Conservation (phyloP, 2,888 invertebrate genomes). For the Hydroisotoma schaefferi region DNA sequence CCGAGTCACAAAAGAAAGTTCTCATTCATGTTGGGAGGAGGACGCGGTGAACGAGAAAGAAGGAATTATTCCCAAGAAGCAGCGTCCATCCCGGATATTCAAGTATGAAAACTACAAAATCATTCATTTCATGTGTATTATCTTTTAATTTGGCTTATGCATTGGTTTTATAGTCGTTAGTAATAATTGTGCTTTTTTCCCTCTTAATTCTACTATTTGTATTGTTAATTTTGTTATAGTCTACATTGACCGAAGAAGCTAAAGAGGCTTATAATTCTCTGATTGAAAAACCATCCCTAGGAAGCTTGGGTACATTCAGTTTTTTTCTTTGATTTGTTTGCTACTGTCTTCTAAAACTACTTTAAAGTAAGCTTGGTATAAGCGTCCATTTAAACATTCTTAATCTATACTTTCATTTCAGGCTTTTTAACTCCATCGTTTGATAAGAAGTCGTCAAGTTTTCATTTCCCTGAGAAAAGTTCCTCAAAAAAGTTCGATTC, state of each 20-base stretch:
- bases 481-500: constrained; percentile 46
- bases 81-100: constrained; percentile 77
- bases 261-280: constrained; percentile 89
- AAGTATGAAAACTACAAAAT: constrained; percentile 58
- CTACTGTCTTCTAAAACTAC: too few species aligned
- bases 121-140: constrained; percentile 14
- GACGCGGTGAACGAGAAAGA: constrained; percentile 63
- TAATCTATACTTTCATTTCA: constrained; percentile 9
- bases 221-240: constrained; percentile 57
- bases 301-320: constrained; percentile 41
- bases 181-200: constrained; percentile 37
- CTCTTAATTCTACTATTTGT: constrained; percentile 27
- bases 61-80: constrained; percentile 89
- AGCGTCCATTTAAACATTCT: not conserved
- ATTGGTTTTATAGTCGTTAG: constrained; percentile 24
- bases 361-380: not conserved
- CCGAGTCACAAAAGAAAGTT: constrained; percentile 72
- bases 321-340: constrained; percentile 8
- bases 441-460: constrained; percentile 47
- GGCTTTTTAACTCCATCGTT: constrained; percentile 49
- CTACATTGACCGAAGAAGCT: constrained; percentile 79
- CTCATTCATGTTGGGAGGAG: constrained; percentile 64
- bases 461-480: constrained; percentile 48
- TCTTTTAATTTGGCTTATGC: too few species aligned
- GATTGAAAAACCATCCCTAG: constrained; percentile 67